Evolutionary conservation across 2,888 invertebrate genomes (phyloP).

Genomic region (Ischnus inquisitorius): DNA sequence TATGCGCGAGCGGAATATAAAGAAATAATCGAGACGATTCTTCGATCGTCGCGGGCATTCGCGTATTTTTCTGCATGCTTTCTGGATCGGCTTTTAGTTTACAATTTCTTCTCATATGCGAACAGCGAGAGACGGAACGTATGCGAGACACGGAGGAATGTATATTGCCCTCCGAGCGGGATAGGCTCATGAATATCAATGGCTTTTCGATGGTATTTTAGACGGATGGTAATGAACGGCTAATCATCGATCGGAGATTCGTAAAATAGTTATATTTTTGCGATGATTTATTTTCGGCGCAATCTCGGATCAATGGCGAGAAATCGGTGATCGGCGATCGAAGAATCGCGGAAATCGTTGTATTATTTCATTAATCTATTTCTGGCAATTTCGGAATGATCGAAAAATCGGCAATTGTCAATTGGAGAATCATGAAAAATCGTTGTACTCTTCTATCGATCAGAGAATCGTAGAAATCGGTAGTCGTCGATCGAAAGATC

Average conservation of each 20-base stretch:
- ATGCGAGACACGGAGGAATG: constrained; percentile 44
- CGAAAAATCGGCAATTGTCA: too few relatives aligned
- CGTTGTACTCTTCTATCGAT: too few relatives aligned
- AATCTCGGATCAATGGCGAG: too few relatives aligned
- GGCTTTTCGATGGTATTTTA: constrained; percentile 9
- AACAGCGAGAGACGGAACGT: background rate
- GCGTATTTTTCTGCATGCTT: constrained; percentile 14
- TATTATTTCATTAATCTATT: too few relatives aligned
- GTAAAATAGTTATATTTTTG: background rate
- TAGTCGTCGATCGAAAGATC: too few relatives aligned
- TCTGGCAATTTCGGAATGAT: too few relatives aligned
- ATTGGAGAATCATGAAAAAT: too few relatives aligned
- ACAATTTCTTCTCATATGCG: background rate
- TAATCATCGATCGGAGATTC: constrained; percentile 6
- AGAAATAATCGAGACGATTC: constrained; percentile 21
- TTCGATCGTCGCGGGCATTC: background rate
- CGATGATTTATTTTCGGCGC: background rate
- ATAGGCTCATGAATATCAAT: constrained; percentile 15
- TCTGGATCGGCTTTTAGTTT: constrained; percentile 30
- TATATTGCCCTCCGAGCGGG: constrained; percentile 12
- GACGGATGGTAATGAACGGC: constrained; percentile 6
- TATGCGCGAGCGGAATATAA: background rate
- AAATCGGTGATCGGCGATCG: too few relatives aligned
- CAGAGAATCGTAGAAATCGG: too few relatives aligned
- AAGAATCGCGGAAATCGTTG: background rate